A percentile compares a stretch with the other conserved stretches of the same genome.
Evolutionary conservation across 1,140 invertebrate genomes (phyloP).

Genomic region (Brachionus koreanus): DNA sequence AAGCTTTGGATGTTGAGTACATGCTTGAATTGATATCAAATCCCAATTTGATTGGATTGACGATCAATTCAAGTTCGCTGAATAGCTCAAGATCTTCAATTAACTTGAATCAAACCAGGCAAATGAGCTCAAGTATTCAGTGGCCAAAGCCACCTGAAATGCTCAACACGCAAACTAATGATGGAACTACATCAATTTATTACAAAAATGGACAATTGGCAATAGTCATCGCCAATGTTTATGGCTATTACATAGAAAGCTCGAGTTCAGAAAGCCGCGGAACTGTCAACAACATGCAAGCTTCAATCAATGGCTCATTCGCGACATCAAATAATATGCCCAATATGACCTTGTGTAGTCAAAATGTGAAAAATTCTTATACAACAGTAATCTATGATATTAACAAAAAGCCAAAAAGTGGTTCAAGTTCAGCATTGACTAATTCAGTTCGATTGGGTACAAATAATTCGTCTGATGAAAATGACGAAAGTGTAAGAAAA

Average conservation of each 20-base stretch:
- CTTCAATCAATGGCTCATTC: background rate
- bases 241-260: conserved; percentile 2
- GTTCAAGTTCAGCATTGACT: background rate
- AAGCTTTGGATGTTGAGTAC: background rate
- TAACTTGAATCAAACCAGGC: background rate
- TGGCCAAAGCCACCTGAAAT: background rate
- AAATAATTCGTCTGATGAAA: background rate
- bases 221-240: conserved; percentile 12
- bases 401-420: background rate
- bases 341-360: background rate
- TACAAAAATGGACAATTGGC: conserved; percentile 41
- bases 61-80: background rate
- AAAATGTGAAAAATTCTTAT: conserved; percentile 2
- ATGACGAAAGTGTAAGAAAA: background rate
- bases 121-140: background rate
- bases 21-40: conserved; percentile 37
- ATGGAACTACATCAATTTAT: conserved; percentile 3
- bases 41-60: background rate
- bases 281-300: background rate
- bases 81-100: background rate
- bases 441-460: background rate
- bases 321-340: background rate
- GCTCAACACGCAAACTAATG: conserved; percentile 16
- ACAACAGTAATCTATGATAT: conserved; percentile 13
- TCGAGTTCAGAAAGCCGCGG: background rate